Base-by-base conservation (phyloP, 2,113 vertebrate genomes). In the Steatornis caripensis region DNA sequence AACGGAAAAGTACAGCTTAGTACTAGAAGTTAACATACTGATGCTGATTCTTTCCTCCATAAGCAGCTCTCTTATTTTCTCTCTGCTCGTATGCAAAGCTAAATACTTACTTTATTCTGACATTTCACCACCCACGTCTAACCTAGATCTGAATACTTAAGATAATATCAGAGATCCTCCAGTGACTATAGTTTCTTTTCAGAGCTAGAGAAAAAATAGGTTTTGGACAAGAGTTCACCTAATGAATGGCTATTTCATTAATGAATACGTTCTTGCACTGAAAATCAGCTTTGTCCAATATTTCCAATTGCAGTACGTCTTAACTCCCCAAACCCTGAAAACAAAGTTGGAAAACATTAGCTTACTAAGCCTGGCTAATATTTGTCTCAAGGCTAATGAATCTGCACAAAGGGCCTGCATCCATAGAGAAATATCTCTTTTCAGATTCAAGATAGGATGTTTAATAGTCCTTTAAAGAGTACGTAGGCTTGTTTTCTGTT, bases 161-260 rank as follows among this genome's bases (percentile, higher is more conserved):
- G 87, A 97, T 93, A 88, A 14, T 75, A 96, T 96, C 94, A 79
- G 53, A 64, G 29, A 68, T 77, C 92, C 34, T 93, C 37, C 62
- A 84, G 41, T 72, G 74, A 95, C 93, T 80, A 57, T 54, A 65
- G 36, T 85, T 77, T 54, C 95, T 93, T 95, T 89, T 94, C 90
- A 93, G 55, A 93, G 79, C 23, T 69, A 90, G 79, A 88, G 46
- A 77, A 84, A 94, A 91, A 87, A 36, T 69, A 90, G 30, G 24
- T 61, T 95, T 93, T 84, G 81, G 76, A 93, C 87, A 95, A 77
- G 78, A 90, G 95, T 95, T 95, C 84, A 95, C 49, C 30, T 89
- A 84, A 84, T 89, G 89, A 96, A 95, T 91, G 68, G 45, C 37
- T 71, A 19, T 92, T 97, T 97, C 39, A 66, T 81, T 95, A 92